Percentiles rank a stretch among this genome's conserved stretches.
phyloP scores from a whole-genome alignment of 2,888 invertebrate species.

The Orthosia gracilis region DNA sequence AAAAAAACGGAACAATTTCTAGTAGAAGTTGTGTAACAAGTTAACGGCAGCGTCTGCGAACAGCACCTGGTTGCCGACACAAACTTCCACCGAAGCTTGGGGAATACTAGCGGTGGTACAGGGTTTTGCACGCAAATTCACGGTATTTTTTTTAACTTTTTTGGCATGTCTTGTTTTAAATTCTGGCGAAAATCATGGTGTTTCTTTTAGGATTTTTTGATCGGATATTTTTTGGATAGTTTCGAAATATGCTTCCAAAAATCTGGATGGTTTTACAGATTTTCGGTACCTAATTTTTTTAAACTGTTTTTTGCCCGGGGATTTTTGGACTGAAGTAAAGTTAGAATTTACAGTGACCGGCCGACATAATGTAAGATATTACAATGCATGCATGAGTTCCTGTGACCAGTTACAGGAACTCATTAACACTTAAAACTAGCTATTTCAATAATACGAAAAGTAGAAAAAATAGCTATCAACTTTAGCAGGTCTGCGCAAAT shows the following conservation, averaged over 20 bases:
- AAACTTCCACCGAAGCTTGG: slow-evolving; percentile 64
- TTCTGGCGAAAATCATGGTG: too few relatives aligned
- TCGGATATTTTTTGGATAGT: background rate
- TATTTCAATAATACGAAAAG: too few relatives aligned
- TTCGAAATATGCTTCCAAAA: background rate
- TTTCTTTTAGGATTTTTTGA: too few relatives aligned
- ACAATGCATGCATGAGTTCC: too few relatives aligned
- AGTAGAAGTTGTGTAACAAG: slow-evolving; percentile 76
- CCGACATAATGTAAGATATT: background rate
- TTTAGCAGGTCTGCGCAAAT: too few relatives aligned
- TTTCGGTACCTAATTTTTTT: too few relatives aligned
- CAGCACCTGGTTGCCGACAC: slow-evolving; percentile 71
- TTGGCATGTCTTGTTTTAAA: too few relatives aligned
- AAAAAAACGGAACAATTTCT: slow-evolving; percentile 71
- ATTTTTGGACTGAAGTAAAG: background rate
- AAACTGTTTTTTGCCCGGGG: background rate
- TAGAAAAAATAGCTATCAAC: too few relatives aligned
- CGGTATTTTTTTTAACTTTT: background rate
- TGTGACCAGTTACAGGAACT: too few relatives aligned
- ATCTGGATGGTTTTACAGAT: background rate
- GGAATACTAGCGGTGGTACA: slow-evolving; percentile 44
- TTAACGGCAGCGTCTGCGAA: slow-evolving; percentile 74
- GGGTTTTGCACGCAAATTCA: slow-evolving; percentile 33
- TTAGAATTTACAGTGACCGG: background rate
- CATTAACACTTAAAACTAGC: too few relatives aligned